phyloP scores from a whole-genome alignment of 2,888 invertebrate species.

The Eledona agricola region DNA sequence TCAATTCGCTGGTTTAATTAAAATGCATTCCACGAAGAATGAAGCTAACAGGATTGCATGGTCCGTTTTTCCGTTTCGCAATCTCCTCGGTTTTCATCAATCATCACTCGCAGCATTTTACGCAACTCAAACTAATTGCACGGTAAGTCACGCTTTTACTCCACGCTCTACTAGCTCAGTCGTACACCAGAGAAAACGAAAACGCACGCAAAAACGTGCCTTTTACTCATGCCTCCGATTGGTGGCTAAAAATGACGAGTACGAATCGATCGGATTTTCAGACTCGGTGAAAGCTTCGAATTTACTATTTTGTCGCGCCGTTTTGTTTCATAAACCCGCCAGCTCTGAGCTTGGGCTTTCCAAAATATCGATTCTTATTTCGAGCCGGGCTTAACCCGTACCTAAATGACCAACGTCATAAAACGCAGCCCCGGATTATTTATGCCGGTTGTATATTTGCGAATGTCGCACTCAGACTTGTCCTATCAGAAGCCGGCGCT shows the following conservation, averaged over 20 bases:
- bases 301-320: conserved; percentile 38
- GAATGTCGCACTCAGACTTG: conserved; percentile 42
- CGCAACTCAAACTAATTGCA: conserved; percentile 20
- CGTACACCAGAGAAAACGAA: no score
- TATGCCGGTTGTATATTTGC: conserved; percentile 39
- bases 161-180: conserved; percentile 23
- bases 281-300: conserved; percentile 23
- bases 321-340: conserved; percentile 39
- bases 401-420: conserved; percentile 24
- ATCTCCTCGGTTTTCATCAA: conserved; percentile 18
- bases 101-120: conserved; percentile 17
- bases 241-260: no score
- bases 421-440: conserved; percentile 34
- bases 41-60: conserved; percentile 21
- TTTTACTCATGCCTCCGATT: no score
- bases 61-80: conserved; percentile 15
- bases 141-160: conserved; percentile 25
- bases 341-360: conserved; percentile 27
- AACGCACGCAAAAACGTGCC: no score
- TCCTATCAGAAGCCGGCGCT: conserved; percentile 36
- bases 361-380: conserved; percentile 40
- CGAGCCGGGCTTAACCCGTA: conserved; percentile 17
- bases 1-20: conserved; percentile 27
- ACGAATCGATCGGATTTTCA: conserved; percentile 9
- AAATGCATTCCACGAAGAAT: conserved; percentile 25